Percentiles rank a stretch among this genome's conserved stretches.
Evolutionary conservation across 2,888 invertebrate genomes (phyloP).

Genomic region (Penaeus monodon): DNA sequence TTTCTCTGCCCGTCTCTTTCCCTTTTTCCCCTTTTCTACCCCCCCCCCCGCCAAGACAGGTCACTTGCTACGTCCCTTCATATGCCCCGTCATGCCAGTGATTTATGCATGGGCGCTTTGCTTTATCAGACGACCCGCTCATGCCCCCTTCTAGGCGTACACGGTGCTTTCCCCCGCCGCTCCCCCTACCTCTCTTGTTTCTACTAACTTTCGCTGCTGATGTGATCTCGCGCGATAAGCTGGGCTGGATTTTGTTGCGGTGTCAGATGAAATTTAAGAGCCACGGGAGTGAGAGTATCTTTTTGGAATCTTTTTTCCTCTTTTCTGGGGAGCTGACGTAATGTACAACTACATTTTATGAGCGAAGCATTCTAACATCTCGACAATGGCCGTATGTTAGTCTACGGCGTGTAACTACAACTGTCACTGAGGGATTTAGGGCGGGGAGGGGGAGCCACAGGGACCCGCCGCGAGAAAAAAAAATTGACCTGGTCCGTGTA

Average conservation of each 20-base stretch:
- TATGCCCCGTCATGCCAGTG: conserved; percentile 41
- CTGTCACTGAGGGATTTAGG: too few relatives aligned
- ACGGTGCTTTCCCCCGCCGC: background rate
- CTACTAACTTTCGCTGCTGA: conserved; percentile 3
- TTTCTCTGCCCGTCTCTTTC: background rate
- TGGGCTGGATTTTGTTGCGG: background rate
- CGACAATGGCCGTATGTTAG: too few relatives aligned
- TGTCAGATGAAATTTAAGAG: background rate
- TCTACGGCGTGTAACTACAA: too few relatives aligned
- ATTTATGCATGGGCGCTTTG: conserved; percentile 48
- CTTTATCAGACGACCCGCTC: conserved; percentile 40
- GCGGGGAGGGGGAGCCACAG: too few relatives aligned
- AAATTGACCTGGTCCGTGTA: conserved; percentile 14
- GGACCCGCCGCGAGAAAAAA: conserved; percentile 25
- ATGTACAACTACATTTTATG: too few relatives aligned
- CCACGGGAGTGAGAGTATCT: background rate
- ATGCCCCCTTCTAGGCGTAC: conserved; percentile 35
- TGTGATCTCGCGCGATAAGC: background rate
- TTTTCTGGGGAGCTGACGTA: too few relatives aligned
- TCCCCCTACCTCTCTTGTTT: conserved; percentile 10
- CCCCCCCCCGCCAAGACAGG: background rate
- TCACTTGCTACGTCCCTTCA: conserved; percentile 12
- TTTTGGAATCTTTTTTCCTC: too few relatives aligned
- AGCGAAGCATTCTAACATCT: too few relatives aligned
- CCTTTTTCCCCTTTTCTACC: background rate